Percentiles rank a stretch among this genome's conserved stretches.
Evolutionary conservation across 2,888 invertebrate genomes (phyloP).

Genomic region (Meta bourneti): DNA sequence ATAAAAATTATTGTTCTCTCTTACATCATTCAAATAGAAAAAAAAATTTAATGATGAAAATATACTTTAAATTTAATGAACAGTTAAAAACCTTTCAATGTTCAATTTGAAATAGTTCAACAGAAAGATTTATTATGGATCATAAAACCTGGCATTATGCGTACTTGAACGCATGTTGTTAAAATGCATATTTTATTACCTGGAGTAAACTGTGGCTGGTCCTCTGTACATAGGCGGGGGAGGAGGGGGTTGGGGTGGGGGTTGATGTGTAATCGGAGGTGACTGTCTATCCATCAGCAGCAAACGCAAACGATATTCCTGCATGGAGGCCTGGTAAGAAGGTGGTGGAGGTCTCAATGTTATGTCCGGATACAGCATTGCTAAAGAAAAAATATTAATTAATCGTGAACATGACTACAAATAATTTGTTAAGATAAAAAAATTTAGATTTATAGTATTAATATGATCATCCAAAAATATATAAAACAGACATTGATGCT

Average conservation of each 20-base stretch:
- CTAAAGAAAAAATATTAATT: constrained; percentile 84
- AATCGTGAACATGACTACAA: neutral
- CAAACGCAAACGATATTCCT: constrained; percentile 95
- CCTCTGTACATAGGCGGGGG: constrained; percentile 72
- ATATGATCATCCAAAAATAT: neutral
- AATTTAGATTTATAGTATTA: neutral
- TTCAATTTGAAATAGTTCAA: neutral
- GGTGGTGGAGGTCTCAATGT: constrained; percentile 97
- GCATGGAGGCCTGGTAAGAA: constrained; percentile 98
- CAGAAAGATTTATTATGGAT: neutral
- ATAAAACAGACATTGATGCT: too few relatives aligned
- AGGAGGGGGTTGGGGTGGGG: constrained; percentile 58
- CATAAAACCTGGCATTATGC: neutral
- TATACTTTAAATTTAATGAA: too few relatives aligned
- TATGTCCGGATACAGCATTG: constrained; percentile 97
- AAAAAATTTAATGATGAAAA: too few relatives aligned
- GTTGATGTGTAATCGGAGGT: constrained; percentile 42
- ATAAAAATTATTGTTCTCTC: too few relatives aligned
- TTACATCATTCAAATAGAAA: too few relatives aligned
- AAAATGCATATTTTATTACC: constrained; percentile 9
- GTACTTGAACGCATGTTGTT: neutral
- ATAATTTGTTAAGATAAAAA: neutral
- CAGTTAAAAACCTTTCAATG: neutral
- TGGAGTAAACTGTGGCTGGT: constrained; percentile 73
- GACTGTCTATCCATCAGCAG: constrained; percentile 87